Base-by-base conservation (phyloP, 2,797 vertebrate genomes). In the Sebastes diploproa region DNA sequence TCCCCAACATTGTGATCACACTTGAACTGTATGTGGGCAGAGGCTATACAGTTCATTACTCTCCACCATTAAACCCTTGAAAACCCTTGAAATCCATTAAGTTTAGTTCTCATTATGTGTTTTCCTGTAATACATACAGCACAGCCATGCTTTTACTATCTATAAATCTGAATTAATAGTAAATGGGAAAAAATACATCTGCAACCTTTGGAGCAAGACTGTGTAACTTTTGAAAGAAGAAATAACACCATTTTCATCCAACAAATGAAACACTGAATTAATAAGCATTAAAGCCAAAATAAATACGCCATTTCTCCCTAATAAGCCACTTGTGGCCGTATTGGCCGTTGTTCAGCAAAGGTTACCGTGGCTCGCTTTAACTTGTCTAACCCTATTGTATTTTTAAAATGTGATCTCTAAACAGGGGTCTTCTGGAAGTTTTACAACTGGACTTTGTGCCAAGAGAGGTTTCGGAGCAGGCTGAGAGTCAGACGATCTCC, bases 351-450 rank as follows among this genome's bases (percentile, higher is more conserved):
- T 25, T 71, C 38, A 23, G 50, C 32, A 69, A 46, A 81, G 14
- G 16, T 36, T 18, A 9, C 23, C 7, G 2, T 3, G 6, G 23
- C 5, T 22, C 60, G 22, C 55, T 52, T 69, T 66, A 34, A 75
- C 54, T 55, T 54, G 9, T 67, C 12, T 60, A 46, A 71, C 23
- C 42, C 29, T 30, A 13, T 76, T 64, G 2, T 64, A 8, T 77
- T 66, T 77, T 36, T 2, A 3, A 7, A 14, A 55, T 29, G 42
- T 9, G 62, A 1, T 90, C 34, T 80, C 46, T 73, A 50, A 68
- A 80, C 90, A 96, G 95, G 82, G 95, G 95, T 68, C 95, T 96
- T 42, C 79, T 96, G 75, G 95, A 96, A 81, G 91, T 96, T 72
- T 83, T 96, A 27, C 95, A 96, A 60, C 83, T 96, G 85, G 96